Evolutionary conservation across 2,888 invertebrate species (phyloP).

Genomic region (Nephrotoma flavescens): DNA sequence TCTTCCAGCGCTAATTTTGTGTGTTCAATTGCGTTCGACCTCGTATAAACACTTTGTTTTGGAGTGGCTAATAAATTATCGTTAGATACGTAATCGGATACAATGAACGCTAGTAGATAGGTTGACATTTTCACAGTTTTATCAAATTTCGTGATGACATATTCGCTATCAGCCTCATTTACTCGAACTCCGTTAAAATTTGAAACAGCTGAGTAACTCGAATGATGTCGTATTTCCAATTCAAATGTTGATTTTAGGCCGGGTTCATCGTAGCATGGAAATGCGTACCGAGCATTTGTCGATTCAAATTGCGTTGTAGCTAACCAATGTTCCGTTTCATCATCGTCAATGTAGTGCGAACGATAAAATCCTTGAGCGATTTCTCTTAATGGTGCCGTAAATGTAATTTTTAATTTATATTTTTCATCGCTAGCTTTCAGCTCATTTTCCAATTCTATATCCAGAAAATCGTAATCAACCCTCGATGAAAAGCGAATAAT

Average conservation of each 20-base stretch:
- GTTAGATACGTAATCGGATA: slow-evolving; percentile 41
- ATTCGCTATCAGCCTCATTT: slow-evolving; percentile 6
- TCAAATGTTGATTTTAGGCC: slow-evolving; percentile 48
- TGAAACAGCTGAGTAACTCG: slow-evolving; percentile 26
- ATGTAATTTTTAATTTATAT: slow-evolving; percentile 36
- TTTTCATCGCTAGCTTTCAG: slow-evolving; percentile 11
- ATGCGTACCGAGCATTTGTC: slow-evolving; percentile 47
- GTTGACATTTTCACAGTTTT: slow-evolving; percentile 54
- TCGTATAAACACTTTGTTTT: slow-evolving; percentile 23
- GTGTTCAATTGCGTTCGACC: slow-evolving; percentile 12
- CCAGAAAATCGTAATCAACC: neutral
- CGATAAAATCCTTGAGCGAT: slow-evolving; percentile 45
- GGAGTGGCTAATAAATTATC: slow-evolving; percentile 17
- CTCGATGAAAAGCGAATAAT: neutral
- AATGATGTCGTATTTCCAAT: slow-evolving; percentile 42
- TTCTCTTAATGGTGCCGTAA: slow-evolving; percentile 35
- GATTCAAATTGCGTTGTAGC: slow-evolving; percentile 55
- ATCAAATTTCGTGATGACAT: slow-evolving; percentile 31
- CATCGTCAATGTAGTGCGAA: slow-evolving; percentile 29
- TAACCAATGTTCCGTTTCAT: slow-evolving; percentile 21
- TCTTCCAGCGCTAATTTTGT: slow-evolving; percentile 11
- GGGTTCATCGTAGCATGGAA: slow-evolving; percentile 71
- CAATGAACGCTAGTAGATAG: slow-evolving; percentile 69
- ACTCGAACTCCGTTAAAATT: slow-evolving; percentile 32
- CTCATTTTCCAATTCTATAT: neutral